Conservation (phyloP, 2,113 vertebrate genomes). For the Ochotona curzoniae region DNA sequence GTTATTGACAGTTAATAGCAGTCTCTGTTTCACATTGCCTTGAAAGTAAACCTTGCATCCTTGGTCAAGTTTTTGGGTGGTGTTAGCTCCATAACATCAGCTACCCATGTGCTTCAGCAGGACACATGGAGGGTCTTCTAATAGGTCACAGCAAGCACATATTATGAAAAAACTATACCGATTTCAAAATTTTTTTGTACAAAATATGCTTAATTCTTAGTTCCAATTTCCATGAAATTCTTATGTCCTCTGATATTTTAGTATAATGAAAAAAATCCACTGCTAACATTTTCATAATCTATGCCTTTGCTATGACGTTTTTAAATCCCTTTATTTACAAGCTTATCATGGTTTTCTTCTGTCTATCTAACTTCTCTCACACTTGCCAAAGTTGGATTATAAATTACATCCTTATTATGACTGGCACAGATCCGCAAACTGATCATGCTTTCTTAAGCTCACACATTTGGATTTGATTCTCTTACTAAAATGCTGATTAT, state of each 20-base stretch:
- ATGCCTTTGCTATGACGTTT: too few species aligned
- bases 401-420: neutral
- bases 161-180: too few species aligned
- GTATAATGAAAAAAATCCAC: too few species aligned
- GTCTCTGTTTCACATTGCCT: neutral
- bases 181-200: too few species aligned
- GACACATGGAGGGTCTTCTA: neutral
- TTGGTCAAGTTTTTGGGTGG: neutral
- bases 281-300: too few species aligned
- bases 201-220: too few species aligned
- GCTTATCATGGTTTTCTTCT: neutral
- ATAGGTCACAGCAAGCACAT: too few species aligned
- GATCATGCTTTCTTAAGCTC: neutral
- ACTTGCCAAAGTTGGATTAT: neutral
- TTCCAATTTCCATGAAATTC: too few species aligned
- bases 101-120: neutral
- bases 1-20: neutral
- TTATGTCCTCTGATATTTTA: too few species aligned
- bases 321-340: neutral
- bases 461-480: neutral
- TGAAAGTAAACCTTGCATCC: constrained; percentile 17
- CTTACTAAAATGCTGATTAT: constrained; percentile 30
- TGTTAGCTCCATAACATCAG: neutral
- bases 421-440: neutral
- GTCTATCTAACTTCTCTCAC: neutral